Percentiles rank a stretch among this genome's conserved stretches.
phyloP scores from a whole-genome alignment of 2,888 invertebrate genomes.

The Acleris sparsana region DNA sequence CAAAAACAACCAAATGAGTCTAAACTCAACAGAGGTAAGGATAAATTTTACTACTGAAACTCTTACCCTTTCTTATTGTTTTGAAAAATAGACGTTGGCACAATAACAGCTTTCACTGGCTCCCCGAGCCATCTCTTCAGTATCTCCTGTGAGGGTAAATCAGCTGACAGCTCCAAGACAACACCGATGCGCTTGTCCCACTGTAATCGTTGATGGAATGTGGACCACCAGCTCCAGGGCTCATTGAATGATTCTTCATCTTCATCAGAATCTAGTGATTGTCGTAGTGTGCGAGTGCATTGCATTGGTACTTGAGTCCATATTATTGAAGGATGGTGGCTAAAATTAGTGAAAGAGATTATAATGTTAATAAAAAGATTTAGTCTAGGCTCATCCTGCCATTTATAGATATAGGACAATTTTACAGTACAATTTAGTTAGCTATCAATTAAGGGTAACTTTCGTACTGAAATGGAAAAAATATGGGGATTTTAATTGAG shows the following conservation, averaged over 20 bases:
- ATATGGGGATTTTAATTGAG: too few relatives aligned
- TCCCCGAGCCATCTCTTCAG: conserved; percentile 97
- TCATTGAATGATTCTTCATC: conserved; percentile 81
- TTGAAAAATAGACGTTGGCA: conserved; percentile 93
- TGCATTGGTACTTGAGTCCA: conserved; percentile 89
- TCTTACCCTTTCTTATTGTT: conserved; percentile 94
- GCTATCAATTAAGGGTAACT: too few relatives aligned
- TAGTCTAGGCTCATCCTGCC: too few relatives aligned
- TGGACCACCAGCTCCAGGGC: conserved; percentile 93
- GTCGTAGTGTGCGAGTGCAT: conserved; percentile 55
- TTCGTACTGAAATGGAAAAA: too few relatives aligned
- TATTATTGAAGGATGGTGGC: conserved; percentile 77
- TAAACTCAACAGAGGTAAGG: not conserved
- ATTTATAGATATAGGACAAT: too few relatives aligned
- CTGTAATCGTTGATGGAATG: conserved; percentile 84
- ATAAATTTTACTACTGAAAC: conserved; percentile 51
- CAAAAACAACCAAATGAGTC: too few relatives aligned
- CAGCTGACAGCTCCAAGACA: conserved; percentile 91
- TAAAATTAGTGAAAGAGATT: conserved; percentile 39
- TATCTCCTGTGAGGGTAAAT: conserved; percentile 88
- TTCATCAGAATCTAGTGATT: conserved; percentile 62
- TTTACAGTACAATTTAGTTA: too few relatives aligned
- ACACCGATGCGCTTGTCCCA: conserved; percentile 86
- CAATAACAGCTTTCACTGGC: conserved; percentile 92
- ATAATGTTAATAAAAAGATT: too few relatives aligned